Evolutionary conservation across 1,140 invertebrate genomes (phyloP).

Genomic region (Aphis craccivora): DNA sequence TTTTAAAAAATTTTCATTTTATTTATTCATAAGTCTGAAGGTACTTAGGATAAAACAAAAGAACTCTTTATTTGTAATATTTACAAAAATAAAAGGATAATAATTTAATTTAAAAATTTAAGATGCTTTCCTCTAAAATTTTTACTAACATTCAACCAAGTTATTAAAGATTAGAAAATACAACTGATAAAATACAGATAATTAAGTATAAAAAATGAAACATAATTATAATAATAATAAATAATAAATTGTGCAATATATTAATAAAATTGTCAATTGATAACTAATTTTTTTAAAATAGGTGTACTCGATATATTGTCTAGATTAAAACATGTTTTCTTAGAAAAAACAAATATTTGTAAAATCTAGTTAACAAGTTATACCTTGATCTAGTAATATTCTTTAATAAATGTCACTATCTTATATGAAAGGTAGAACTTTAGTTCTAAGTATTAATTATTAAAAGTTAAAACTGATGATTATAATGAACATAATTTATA

Average conservation of each 20-base stretch:
- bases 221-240: neutral
- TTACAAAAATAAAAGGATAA: neutral
- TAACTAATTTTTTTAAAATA: neutral
- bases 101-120: neutral
- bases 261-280: neutral
- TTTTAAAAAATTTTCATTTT: too few species aligned
- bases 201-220: neutral
- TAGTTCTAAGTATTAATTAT: neutral
- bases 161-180: neutral
- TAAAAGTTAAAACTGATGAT: neutral
- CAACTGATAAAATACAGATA: neutral
- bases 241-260: neutral
- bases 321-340: too few species aligned
- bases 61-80: too few species aligned
- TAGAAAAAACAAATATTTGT: neutral
- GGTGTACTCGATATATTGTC: neutral
- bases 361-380: neutral
- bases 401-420: neutral
- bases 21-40: too few species aligned
- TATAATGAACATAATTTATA: neutral
- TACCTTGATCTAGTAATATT: neutral
- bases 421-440: neutral
- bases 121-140: neutral
- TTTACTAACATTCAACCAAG: neutral
- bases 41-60: too few species aligned